These are phyloP conservation scores for Taenaris catops DNA, from an alignment of 2,888 invertebrate species.

Conservation along the genomic window DNA sequence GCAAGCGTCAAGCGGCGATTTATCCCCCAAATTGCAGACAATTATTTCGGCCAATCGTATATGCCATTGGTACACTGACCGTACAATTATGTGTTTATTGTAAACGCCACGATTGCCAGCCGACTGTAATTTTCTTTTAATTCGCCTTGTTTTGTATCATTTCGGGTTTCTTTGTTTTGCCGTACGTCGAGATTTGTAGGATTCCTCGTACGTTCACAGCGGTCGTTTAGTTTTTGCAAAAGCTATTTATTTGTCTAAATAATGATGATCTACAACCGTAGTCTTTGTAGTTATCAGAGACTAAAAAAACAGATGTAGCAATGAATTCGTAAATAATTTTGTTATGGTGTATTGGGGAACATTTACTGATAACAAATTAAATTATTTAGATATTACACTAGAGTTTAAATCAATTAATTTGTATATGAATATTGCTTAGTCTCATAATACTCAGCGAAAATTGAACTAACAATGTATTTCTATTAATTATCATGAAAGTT, in stretches of 20 bases:
- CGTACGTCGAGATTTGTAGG: conserved; percentile 51
- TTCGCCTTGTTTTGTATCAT: conserved; percentile 76
- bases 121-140: conserved; percentile 77
- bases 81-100: conserved; percentile 81
- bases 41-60: conserved; percentile 65
- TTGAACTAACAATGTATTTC: too few species aligned
- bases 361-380: too few species aligned
- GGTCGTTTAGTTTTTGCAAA: conserved; percentile 13
- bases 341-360: too few species aligned
- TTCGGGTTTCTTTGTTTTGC: conserved; percentile 70
- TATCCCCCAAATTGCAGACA: conserved; percentile 50
- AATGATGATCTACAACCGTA: conserved; percentile 1
- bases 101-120: conserved; percentile 76
- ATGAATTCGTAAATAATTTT: too few species aligned
- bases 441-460: too few species aligned
- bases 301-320: neutral
- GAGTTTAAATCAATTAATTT: too few species aligned
- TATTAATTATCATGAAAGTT: too few species aligned
- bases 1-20: conserved; percentile 42
- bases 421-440: too few species aligned
- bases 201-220: conserved; percentile 23
- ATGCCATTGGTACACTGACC: conserved; percentile 71
- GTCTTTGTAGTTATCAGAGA: neutral
- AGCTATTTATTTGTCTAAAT: conserved; percentile 9
- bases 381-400: too few species aligned